A percentile compares a stretch with the other conserved stretches of the same genome.
Evolutionary conservation across 2,888 invertebrate genomes (phyloP).

Genomic region (Tolmerus cingulatus): DNA sequence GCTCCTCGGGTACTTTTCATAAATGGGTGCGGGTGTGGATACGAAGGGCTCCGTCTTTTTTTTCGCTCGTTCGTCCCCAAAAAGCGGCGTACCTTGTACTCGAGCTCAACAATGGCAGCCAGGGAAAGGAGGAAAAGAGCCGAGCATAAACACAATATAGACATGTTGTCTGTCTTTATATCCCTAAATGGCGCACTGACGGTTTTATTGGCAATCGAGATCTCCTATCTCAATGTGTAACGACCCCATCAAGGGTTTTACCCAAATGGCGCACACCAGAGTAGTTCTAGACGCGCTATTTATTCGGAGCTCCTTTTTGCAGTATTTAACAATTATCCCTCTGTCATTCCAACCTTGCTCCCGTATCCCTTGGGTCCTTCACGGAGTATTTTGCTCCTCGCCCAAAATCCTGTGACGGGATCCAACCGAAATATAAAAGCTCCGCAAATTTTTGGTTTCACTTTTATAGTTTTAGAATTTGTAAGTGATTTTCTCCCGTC

Average conservation of each 20-base stretch:
- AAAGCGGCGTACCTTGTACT: slow-evolving; percentile 8
- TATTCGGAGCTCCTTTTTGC: slow-evolving; percentile 44
- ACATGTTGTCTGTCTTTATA: slow-evolving; percentile 51
- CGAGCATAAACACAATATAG: slow-evolving; percentile 49
- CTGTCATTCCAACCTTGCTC: slow-evolving; percentile 41
- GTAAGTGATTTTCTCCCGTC: slow-evolving; percentile 44
- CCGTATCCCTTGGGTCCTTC: slow-evolving; percentile 12
- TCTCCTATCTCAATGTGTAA: slow-evolving; percentile 55
- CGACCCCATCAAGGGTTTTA: slow-evolving; percentile 52
- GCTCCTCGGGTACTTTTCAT: slow-evolving; percentile 45
- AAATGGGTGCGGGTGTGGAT: background rate
- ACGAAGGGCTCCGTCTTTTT: slow-evolving; percentile 17
- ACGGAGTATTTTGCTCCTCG: slow-evolving; percentile 14
- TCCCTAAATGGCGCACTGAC: slow-evolving; percentile 53
- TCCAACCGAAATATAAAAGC: slow-evolving; percentile 34
- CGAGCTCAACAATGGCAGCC: background rate
- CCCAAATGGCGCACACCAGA: slow-evolving; percentile 38
- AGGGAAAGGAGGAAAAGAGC: background rate
- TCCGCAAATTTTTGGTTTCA: slow-evolving; percentile 48
- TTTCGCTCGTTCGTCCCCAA: slow-evolving; percentile 23
- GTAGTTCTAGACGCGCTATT: slow-evolving; percentile 36
- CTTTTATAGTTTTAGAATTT: slow-evolving; percentile 48
- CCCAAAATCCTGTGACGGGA: slow-evolving; percentile 31
- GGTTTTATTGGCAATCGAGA: slow-evolving; percentile 56
- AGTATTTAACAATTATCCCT: slow-evolving; percentile 49